Percentiles rank a stretch among this genome's conserved stretches.
phyloP scores from a whole-genome alignment of 2,888 invertebrate species.

The Falcaria lacertinaria region DNA sequence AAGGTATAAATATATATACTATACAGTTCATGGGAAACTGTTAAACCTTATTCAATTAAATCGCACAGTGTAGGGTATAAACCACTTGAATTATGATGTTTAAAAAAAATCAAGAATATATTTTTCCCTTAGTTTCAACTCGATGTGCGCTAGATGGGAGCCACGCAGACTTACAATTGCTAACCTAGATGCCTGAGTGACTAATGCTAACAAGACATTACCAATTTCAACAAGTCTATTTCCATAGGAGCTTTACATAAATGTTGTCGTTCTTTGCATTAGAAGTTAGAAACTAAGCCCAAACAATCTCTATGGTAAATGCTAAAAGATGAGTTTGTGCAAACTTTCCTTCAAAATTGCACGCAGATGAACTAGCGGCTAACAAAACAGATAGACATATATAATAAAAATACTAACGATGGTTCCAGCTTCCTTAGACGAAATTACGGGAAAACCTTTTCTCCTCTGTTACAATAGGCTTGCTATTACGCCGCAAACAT shows the following conservation, averaged over 20 bases:
- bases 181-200: conserved; percentile 2
- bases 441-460: conserved; percentile 51
- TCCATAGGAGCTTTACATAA: not conserved
- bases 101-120: too few species aligned
- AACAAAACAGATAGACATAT: too few species aligned
- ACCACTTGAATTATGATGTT: too few species aligned
- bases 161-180: not conserved
- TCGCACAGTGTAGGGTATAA: too few species aligned
- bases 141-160: not conserved
- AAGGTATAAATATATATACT: too few species aligned
- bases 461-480: conserved; percentile 49
- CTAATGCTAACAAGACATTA: conserved; percentile 1
- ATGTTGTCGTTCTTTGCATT: not conserved
- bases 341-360: too few species aligned
- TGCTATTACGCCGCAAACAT: conserved; percentile 59
- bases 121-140: not conserved
- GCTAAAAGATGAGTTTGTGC: too few species aligned
- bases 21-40: too few species aligned
- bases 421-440: conserved; percentile 28
- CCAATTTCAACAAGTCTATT: conserved; percentile 1
- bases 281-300: too few species aligned
- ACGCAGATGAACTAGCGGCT: too few species aligned
- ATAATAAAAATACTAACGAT: not conserved
- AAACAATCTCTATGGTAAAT: too few species aligned
- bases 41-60: too few species aligned